Evolutionary conservation across 2,113 vertebrate genomes (phyloP).

Genomic region (Podiceps cristatus): DNA sequence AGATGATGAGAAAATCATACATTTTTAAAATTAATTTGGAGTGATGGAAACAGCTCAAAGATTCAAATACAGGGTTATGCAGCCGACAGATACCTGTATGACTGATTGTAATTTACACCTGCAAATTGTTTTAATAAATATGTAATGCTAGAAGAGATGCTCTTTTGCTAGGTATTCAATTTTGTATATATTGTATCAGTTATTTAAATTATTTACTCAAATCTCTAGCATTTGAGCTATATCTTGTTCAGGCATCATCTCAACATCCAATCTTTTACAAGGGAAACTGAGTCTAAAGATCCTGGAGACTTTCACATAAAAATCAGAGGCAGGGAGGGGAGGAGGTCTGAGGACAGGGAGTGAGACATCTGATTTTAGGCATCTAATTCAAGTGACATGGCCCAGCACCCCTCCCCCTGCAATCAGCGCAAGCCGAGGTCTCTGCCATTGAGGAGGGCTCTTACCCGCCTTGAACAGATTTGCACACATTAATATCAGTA

Average conservation of each 20-base stretch:
- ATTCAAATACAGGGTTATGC: conserved; percentile 56
- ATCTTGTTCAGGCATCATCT: not conserved
- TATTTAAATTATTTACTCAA: conserved; percentile 29
- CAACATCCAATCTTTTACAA: not conserved
- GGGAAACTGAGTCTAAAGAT: not conserved
- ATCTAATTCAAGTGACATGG: not conserved
- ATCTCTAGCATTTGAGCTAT: not conserved
- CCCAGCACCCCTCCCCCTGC: not conserved
- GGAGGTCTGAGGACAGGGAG: not conserved
- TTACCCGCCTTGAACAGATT: conserved; percentile 13
- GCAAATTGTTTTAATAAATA: conserved; percentile 66
- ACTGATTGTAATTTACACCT: conserved; percentile 55
- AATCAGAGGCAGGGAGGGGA: not conserved
- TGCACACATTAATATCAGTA: conserved; percentile 9
- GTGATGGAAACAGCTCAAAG: conserved; percentile 40
- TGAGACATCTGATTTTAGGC: not conserved
- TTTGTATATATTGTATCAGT: not conserved
- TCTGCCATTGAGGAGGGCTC: not conserved
- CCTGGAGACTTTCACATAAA: not conserved
- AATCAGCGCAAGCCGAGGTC: not conserved
- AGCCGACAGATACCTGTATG: conserved; percentile 14
- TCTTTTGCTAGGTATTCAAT: conserved; percentile 34
- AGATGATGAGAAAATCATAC: conserved; percentile 36
- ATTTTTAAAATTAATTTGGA: conserved; percentile 39
- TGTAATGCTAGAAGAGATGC: not conserved